Base-by-base conservation (phyloP, 2,888 invertebrate species). In the Orthosia incerta region DNA sequence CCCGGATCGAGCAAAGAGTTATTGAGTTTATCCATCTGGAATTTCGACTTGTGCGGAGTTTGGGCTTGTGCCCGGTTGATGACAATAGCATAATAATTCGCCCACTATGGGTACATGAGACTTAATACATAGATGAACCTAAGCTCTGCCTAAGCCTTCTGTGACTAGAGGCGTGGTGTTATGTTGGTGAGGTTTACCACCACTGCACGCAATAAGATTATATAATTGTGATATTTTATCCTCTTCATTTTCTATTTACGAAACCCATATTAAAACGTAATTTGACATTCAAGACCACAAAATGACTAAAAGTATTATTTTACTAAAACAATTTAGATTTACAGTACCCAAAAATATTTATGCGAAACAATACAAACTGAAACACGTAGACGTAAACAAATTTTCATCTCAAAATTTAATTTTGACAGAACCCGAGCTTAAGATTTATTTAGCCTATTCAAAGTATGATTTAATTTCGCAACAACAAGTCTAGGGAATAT, bases 361-460 rank as follows among this genome's bases (percentile, higher is more conserved):
- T 64, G 9, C 13, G 16, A 55, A 31, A 63, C 13, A 45, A 63
- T 55, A 23, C 0, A 11, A 67, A 57, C 51, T 73, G 45, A 68
- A 67, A 74, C 39, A 26, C 13, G 39, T 39, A 48, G 46, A 63
- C 66, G 50, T 11, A 78, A 76, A 70, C 63, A 71, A 76, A 84
- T 76, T 62, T 70, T 64, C 64, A 68, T 74, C 46, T 68, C 57
- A 55, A 62, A 85, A 74, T 73, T 76, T 57, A 45, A 73, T 80
- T n/a, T 80, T 75, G 18, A 63, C 18, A 60, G 50, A 79, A 61
- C 60, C 46, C 39, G 53, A 67, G 70, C 72, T 79, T 66, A 75
- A 79, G 57, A 85, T 79, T 82, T 79, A 75, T 84, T 84, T 73
- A 59, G 46, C 23, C 55, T 61, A 63, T 80, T 71, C 69, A 62